phyloP scores from a whole-genome alignment of 2,888 invertebrate genomes.

The Cepaea hortensis region DNA sequence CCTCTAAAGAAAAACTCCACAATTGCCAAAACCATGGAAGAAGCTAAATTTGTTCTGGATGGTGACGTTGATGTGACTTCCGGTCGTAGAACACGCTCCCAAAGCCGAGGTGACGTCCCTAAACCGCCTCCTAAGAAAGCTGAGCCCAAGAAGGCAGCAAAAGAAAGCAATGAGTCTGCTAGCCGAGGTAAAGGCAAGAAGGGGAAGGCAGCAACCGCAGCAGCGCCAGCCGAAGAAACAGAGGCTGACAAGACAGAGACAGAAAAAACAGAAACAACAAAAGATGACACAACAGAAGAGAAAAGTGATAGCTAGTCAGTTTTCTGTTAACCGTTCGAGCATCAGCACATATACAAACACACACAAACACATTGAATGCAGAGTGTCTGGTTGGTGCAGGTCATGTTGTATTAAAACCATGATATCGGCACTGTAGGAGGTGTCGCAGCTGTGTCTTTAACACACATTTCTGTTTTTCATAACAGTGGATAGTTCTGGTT shows the following conservation, averaged over 20 bases:
- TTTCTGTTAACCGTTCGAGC: neutral
- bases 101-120: slow-evolving; percentile 56
- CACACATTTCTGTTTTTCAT: too few species aligned
- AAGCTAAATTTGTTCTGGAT: slow-evolving; percentile 63
- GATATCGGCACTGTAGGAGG: too few species aligned
- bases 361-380: neutral
- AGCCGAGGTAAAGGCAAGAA: slow-evolving; percentile 63
- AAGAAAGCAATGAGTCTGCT: slow-evolving; percentile 68
- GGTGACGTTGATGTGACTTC: slow-evolving; percentile 61
- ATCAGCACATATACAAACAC: neutral
- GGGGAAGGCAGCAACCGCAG: slow-evolving; percentile 44
- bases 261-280: slow-evolving; percentile 52
- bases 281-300: neutral
- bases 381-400: neutral
- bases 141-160: slow-evolving; percentile 84
- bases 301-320: slow-evolving; percentile 33
- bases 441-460: too few species aligned
- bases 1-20: slow-evolving; percentile 62
- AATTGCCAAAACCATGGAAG: slow-evolving; percentile 70
- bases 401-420: too few species aligned
- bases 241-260: neutral
- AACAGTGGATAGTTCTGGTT: too few species aligned
- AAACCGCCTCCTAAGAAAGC: slow-evolving; percentile 69
- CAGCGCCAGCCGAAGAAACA: slow-evolving; percentile 10
- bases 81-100: slow-evolving; percentile 67